Base-by-base conservation (phyloP, 2,797 vertebrate species). In the Apogon hyalosoma region DNA sequence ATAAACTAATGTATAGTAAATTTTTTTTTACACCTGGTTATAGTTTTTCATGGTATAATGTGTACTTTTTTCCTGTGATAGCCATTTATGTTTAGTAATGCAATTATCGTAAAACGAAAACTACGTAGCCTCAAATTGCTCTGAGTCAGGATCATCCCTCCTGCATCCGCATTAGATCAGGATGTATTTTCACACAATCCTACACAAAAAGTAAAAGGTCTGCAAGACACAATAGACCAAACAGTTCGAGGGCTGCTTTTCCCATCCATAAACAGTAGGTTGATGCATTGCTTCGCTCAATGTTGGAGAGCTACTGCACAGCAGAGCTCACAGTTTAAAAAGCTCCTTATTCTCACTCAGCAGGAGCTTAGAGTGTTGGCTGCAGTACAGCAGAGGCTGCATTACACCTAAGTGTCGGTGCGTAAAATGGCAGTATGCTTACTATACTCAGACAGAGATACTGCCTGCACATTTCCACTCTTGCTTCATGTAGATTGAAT, bases 301-400 rank as follows among this genome's bases (percentile, higher is more conserved):
- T 81, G 69, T 82, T 75, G 63, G 49, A 59, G 54, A 80, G 80
- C 63, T 24, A 59, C 52, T 38, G 16, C 52, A 38, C 55, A 80
- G 56, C 67, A 77, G 57, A 74, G 69, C 75, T 79, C 36, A 8
- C 77, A 48, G 53, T 58, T 59, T 40, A 67, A 71, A 82, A 83
- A 73, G 57, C 73, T 54, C 62, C 82, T 77, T 69, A 41, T 69
- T 75, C 61, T 73, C 65, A 58, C 80, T 62, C 80, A 84, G 87
- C 74, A 50, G 74, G 75, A 58, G 71, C 68, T 83, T 68, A 79
- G 72, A 83, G 75, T 69, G 75, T 57, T 79, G 75, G 80, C 84
- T 79, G 69, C 77, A 65, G 3, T 52, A 68, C 71, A 82, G 72
- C 82, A 75, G 79, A 63, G 68, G 58, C 69, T 77, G 83, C 64